Percentiles rank a stretch among this genome's conserved stretches.
These are phyloP conservation scores for Neotoma lepida DNA, from an alignment of 2,113 vertebrate species.

Conservation along the genomic window DNA sequence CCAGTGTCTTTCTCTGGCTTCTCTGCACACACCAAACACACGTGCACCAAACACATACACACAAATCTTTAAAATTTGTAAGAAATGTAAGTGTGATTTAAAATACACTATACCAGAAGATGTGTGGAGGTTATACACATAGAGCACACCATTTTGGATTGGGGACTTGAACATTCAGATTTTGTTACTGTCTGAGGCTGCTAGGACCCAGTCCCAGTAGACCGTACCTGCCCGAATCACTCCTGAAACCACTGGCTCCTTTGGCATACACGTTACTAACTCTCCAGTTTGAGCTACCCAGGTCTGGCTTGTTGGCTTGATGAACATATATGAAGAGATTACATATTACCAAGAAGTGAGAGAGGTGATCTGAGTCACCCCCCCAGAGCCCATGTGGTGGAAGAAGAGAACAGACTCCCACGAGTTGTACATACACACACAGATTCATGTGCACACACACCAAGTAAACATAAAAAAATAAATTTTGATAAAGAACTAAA, in stretches of 20 bases:
- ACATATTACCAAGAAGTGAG: background rate
- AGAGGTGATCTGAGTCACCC: background rate
- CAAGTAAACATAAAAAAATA: too few relatives aligned
- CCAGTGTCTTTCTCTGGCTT: background rate
- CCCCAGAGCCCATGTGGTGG: background rate
- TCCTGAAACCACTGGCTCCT: background rate
- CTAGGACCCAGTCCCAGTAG: background rate
- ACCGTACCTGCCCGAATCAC: background rate
- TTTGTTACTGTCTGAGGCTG: too few relatives aligned
- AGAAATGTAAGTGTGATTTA: background rate
- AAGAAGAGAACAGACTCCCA: background rate
- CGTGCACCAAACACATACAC: background rate
- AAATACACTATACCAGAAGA: background rate
- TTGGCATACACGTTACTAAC: background rate
- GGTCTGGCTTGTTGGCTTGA: background rate
- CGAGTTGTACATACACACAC: background rate
- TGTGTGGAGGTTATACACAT: background rate
- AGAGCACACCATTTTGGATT: background rate
- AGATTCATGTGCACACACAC: too few relatives aligned
- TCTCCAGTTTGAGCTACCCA: background rate
- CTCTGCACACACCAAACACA: background rate
- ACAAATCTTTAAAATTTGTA: background rate
- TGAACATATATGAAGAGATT: background rate
- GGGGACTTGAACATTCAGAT: background rate
- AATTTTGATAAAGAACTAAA: background rate